Conservation (phyloP, 2,888 invertebrate species). For the Sisyra nigra region DNA sequence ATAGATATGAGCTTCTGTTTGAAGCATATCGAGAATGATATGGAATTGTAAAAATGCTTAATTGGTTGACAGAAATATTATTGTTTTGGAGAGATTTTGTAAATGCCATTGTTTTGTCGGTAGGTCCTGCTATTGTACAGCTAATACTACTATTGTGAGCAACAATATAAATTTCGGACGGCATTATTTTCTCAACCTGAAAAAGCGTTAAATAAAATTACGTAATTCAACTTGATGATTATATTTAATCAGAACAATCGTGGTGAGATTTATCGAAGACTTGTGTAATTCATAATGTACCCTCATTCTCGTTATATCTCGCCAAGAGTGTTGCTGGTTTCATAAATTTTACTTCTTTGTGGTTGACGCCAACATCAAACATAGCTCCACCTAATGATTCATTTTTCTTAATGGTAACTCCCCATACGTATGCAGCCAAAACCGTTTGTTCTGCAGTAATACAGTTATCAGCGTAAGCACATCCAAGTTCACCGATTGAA, state of each 20-base stretch:
- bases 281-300: no score
- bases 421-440: slow-evolving; percentile 59
- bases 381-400: slow-evolving; percentile 52
- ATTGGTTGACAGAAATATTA: slow-evolving; percentile 65
- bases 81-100: slow-evolving; percentile 47
- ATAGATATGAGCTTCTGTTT: slow-evolving; percentile 47
- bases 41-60: slow-evolving; percentile 74
- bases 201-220: neutral
- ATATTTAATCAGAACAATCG: no score
- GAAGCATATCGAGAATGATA: slow-evolving; percentile 78
- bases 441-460: slow-evolving; percentile 71
- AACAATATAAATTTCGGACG: slow-evolving; percentile 64
- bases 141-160: slow-evolving; percentile 79
- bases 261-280: no score
- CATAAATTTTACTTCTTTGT: slow-evolving; percentile 6
- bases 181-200: slow-evolving; percentile 38
- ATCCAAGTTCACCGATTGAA: slow-evolving; percentile 79
- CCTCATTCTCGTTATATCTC: no score
- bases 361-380: slow-evolving; percentile 54
- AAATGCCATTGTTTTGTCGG: slow-evolving; percentile 45
- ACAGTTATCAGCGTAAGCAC: slow-evolving; percentile 81
- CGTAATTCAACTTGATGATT: no score
- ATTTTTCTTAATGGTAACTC: slow-evolving; percentile 47
- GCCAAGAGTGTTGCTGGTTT: neutral
- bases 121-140: slow-evolving; percentile 78